Base-by-base conservation (phyloP, 2,888 invertebrate species). In the Plagodis dolabraria region DNA sequence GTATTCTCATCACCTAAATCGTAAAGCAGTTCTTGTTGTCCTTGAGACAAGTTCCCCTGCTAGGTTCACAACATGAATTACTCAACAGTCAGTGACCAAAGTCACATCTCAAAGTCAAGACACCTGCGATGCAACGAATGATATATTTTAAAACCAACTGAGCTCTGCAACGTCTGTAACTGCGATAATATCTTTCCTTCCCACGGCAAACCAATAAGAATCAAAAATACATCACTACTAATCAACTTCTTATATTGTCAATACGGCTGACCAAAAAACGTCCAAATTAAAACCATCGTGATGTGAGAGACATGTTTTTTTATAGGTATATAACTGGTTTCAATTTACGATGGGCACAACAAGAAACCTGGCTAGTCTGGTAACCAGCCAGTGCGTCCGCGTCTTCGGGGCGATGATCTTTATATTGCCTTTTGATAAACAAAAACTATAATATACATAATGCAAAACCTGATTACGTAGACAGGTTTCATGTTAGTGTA, bases 361-460 rank as follows among this genome's bases (percentile, higher is more conserved):
- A 60, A 52, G 54, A 59, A 54, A 54, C 48, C 45, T 43, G 33
- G 57, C 33, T 8, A 43, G 44, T 33, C 43, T 43, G 11, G 43
- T 11, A 49, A 56, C 45, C 49, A 33, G 53, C 35, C 38, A 34
- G 49, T 38, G 38, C 22, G 22, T 7, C 10, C 10, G 40, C 40
- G 51, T 53, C 46, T 9, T 47, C 47, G 11, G 61, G 56, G 46
- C 63, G 52, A 52, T 43, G 66, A 57, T 59, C 61, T 57, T 59
- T 51, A 33, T 53, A 60, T 57, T 55, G 59, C 48, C 57, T 67
- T 54, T 45, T 57, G 55, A 51, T 44, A 53, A 33, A 60, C 53
- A 70, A 75, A 71, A 64, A 60, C 56, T 58, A 57, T 53, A 55
- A 59, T 9, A 53, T 53, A 49, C 56, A 61, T 50, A 53, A 60